Evolutionary conservation across 2,888 invertebrate genomes (phyloP).

Genomic region (Drepanosiphum platanoidis): DNA sequence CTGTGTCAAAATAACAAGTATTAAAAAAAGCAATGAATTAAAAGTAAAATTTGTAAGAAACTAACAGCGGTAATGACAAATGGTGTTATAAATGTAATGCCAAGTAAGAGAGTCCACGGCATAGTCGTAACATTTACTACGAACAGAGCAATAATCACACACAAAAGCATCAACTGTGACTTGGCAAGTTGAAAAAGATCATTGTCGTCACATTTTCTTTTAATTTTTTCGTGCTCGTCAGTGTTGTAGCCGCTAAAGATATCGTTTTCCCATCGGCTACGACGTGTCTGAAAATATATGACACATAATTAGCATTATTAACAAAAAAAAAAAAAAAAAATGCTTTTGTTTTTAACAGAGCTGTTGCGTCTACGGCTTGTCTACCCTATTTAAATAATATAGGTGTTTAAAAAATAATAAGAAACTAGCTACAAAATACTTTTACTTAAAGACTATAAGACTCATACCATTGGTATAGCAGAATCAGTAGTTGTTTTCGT

Average conservation of each 20-base stretch:
- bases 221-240: neutral
- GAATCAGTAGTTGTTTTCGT: neutral
- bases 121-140: slow-evolving; percentile 46
- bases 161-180: slow-evolving; percentile 20
- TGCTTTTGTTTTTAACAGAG: too few species aligned
- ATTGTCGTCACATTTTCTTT: neutral
- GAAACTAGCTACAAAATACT: neutral
- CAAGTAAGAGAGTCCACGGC: slow-evolving; percentile 47
- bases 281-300: slow-evolving; percentile 7
- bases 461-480: neutral
- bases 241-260: slow-evolving; percentile 17
- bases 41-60: slow-evolving; percentile 21
- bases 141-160: slow-evolving; percentile 33
- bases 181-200: slow-evolving; percentile 35
- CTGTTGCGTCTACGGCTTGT: neutral
- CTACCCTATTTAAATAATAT: neutral
- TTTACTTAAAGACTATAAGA: neutral
- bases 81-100: slow-evolving; percentile 41
- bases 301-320: neutral
- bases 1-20: slow-evolving; percentile 1
- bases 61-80: slow-evolving; percentile 62
- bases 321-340: too few species aligned
- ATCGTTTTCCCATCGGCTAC: slow-evolving; percentile 21
- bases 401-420: neutral
- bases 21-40: neutral